These are phyloP conservation scores for Oceanodroma tethys DNA, from an alignment of 2,113 vertebrate species.

Conservation along the genomic window DNA sequence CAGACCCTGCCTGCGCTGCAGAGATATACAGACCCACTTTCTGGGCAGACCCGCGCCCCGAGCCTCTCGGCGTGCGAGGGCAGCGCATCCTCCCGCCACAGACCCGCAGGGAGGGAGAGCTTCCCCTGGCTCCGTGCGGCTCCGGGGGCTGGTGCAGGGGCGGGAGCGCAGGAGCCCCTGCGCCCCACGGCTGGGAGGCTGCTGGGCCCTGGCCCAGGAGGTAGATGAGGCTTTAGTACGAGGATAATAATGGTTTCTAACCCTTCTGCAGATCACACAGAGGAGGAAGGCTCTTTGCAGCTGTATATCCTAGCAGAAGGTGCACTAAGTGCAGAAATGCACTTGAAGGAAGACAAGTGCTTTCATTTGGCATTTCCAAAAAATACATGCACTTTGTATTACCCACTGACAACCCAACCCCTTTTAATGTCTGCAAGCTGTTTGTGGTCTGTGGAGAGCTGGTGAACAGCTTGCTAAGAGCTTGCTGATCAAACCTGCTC, in stretches of 20 bases:
- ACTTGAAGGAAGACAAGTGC: background rate
- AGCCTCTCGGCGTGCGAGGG: accelerated
- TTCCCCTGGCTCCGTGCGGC: background rate
- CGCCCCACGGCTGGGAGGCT: accelerated
- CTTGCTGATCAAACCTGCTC: background rate
- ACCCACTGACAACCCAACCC: background rate
- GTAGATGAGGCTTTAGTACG: background rate
- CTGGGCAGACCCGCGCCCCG: accelerated
- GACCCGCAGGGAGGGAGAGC: background rate
- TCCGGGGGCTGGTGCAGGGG: background rate
- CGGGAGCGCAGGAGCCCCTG: accelerated
- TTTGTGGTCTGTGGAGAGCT: background rate
- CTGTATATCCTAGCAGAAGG: background rate
- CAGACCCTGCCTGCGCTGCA: background rate
- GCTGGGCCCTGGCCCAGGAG: background rate
- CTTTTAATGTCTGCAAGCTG: background rate
- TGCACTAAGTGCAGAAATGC: background rate
- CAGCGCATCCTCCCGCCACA: background rate
- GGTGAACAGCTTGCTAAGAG: background rate
- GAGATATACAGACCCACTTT: background rate
- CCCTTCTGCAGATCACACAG: background rate
- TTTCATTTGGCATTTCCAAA: background rate
- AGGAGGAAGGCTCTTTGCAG: background rate
- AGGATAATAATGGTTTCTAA: background rate
- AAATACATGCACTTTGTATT: background rate